A percentile compares a stretch with the other conserved stretches of the same genome.
Evolutionary conservation across 35 echinoderm and acorn worm species (phyloP).

Genomic region (Heliocidaris tuberculata): DNA sequence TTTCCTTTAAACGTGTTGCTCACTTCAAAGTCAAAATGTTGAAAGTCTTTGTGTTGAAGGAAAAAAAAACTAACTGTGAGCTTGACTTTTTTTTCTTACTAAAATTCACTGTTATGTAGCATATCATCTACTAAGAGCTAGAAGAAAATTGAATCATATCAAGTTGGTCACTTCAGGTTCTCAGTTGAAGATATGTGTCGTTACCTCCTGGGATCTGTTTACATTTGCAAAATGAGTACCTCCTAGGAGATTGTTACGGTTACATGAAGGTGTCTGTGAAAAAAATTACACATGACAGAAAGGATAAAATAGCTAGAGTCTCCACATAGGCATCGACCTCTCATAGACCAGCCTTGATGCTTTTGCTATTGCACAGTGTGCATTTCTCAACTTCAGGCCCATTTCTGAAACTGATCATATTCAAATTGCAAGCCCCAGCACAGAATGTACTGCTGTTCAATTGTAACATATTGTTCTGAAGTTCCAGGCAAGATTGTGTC

Average conservation of each 20-base stretch:
- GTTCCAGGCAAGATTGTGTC: not conserved
- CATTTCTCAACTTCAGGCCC: not conserved
- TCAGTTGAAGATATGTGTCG: too few relatives aligned
- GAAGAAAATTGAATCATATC: too few relatives aligned
- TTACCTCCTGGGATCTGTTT: too few relatives aligned
- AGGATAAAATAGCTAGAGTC: not conserved
- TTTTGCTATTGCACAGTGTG: not conserved
- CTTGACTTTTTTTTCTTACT: too few relatives aligned
- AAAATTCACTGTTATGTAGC: too few relatives aligned
- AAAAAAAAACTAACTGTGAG: too few relatives aligned
- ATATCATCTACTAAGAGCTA: too few relatives aligned
- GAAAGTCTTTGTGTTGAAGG: too few relatives aligned
- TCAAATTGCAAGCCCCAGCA: not conserved
- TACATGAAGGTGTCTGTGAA: not conserved
- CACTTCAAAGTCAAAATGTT: too few relatives aligned
- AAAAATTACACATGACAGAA: not conserved
- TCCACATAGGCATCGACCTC: not conserved
- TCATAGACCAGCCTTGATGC: not conserved
- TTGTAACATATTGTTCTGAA: not conserved
- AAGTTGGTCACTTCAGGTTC: too few relatives aligned
- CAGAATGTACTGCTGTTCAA: not conserved
- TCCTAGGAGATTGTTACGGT: not conserved
- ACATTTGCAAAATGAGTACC: too few relatives aligned
- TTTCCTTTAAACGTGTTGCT: too few relatives aligned
- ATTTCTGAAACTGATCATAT: not conserved